phyloP scores from a whole-genome alignment of 2,113 vertebrate genomes.

The Phylloscopus whistleri region DNA sequence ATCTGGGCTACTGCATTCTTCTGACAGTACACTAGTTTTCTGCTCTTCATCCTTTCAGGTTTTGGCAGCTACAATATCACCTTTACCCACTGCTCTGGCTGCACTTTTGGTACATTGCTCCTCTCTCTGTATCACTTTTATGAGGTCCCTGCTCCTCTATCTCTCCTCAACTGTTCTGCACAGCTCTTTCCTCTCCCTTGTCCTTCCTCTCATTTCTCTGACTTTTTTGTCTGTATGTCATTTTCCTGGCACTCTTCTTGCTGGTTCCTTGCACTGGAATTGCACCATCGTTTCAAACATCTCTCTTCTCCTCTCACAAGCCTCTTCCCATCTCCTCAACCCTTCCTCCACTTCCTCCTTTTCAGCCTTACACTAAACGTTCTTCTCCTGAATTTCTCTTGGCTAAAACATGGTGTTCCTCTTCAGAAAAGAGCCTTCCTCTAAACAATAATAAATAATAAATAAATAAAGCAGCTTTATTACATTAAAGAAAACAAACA shows the following conservation, averaged over 20 bases:
- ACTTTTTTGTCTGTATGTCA: neutral
- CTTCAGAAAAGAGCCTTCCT: neutral
- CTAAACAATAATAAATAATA: neutral
- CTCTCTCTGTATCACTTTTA: neutral
- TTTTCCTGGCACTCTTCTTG: neutral
- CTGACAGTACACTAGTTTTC: neutral
- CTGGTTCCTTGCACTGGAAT: neutral
- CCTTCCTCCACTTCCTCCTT: neutral
- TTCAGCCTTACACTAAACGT: neutral
- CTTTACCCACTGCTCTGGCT: neutral
- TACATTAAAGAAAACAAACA: neutral
- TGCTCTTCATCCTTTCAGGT: neutral
- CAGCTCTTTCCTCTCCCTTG: neutral
- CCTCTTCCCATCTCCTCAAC: neutral
- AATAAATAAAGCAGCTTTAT: neutral
- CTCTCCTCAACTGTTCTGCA: neutral
- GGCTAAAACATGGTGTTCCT: neutral
- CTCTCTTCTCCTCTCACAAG: neutral
- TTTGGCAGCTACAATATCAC: neutral
- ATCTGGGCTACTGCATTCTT: neutral
- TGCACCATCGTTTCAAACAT: neutral
- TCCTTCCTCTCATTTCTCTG: neutral
- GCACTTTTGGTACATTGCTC: neutral
- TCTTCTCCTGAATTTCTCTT: neutral
- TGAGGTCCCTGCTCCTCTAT: fast-evolving